Evolutionary conservation across 2,797 vertebrate species (phyloP), one percentile per base, ranked within the genome.

Genomic region (Eulemur rubriventer): DNA sequence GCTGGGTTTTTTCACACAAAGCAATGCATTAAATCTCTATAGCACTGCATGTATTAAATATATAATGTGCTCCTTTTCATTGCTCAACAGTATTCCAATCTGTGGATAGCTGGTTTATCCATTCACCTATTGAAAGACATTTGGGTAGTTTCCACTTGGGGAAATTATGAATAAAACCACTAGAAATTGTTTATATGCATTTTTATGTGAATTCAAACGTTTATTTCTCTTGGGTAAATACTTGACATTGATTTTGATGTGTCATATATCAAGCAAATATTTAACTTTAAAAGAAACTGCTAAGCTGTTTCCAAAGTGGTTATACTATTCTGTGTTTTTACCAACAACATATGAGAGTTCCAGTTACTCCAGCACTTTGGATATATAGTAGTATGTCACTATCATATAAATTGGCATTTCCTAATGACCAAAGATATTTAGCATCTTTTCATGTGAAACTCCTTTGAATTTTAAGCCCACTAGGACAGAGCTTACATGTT

Each of bases 391-490:
- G 18, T 38, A 46, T 35, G 22, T 57, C 79, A 75, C 83, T 83
- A 69, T 65, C 43, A 70, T 65, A 63, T 75, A 84, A 84, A 79
- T 61, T 94, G 63, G 11, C 18, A 76, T 41, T 83, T 84, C 57
- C 63, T 94, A 78, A 78, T 69, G 90, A 83, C 46, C 55, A 73
- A 95, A 69, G 6, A 83, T 80, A 83, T 73, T 67, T 75, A 75
- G 20, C 57, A 46, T 38, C 1, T 83, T 84, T 88, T 90, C 38
- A 41, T 48, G 26, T 67, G 35, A 91, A 65, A 57, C 14, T 91
- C 20, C 78, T 78, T 73, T 67, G 3, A 28, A 76, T 57, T 78
- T 75, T 52, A 61, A 94, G 50, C 30, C 67, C 28, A 26, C 10
- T 82, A 88, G 9, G 50, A 78, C 18, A 91, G 16, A 35, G 7